phyloP scores from a whole-genome alignment of 2,888 invertebrate species.

The Drosophila mayaguana region DNA sequence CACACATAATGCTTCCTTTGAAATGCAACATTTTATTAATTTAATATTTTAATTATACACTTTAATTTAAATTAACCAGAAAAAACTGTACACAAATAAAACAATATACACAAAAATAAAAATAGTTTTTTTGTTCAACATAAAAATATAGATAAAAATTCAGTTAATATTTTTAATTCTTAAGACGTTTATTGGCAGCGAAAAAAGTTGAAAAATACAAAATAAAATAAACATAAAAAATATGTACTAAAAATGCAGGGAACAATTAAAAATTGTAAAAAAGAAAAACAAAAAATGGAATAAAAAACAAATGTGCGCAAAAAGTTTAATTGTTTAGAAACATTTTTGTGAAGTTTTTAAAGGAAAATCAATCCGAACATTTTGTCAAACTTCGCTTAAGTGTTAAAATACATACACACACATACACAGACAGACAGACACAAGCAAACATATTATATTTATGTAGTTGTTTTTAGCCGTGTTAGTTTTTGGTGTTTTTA shows the following conservation, averaged over 20 bases:
- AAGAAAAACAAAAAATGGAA: constrained; percentile 28
- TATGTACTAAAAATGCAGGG: constrained; percentile 77
- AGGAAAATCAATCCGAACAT: background rate
- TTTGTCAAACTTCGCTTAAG: constrained; percentile 32
- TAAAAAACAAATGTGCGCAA: constrained; percentile 41
- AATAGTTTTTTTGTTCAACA: constrained; percentile 21
- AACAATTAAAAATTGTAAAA: constrained; percentile 80
- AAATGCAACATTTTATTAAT: constrained; percentile 78
- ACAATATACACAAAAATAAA: constrained; percentile 57
- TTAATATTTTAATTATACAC: constrained; percentile 61
- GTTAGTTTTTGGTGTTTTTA: constrained; percentile 78
- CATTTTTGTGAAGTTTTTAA: constrained; percentile 44
- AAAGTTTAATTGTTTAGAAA: constrained; percentile 42
- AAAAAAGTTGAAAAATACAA: constrained; percentile 47
- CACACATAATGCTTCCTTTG: constrained; percentile 77
- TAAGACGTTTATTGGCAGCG: constrained; percentile 40
- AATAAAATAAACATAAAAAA: background rate
- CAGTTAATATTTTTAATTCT: constrained; percentile 21
- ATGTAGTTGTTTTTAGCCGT: constrained; percentile 73
- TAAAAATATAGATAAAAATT: constrained; percentile 1
- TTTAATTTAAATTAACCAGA: constrained; percentile 64
- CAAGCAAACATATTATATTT: constrained; percentile 47
- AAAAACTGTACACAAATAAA: constrained; percentile 67
- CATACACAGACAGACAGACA: constrained; percentile 28
- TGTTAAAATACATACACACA: constrained; percentile 30